These are phyloP conservation scores for Caenorhabditis zanzibari DNA, from an alignment of 2,888 invertebrate genomes.

Conservation along the genomic window DNA sequence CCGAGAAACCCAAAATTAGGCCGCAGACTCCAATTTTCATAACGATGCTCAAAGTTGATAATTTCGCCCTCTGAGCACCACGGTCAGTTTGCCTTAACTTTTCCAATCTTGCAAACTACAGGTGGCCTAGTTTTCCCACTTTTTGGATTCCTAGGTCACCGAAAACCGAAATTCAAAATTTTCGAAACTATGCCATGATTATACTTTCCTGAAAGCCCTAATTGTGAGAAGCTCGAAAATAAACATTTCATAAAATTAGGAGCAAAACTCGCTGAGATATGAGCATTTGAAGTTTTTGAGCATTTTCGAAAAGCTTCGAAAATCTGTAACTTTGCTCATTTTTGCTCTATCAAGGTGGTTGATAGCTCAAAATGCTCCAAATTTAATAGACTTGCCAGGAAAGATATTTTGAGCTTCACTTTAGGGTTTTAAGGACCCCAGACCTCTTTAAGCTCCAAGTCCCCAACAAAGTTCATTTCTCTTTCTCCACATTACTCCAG, in stretches of 20 bases:
- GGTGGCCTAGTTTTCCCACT: too few relatives aligned
- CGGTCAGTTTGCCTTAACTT: too few relatives aligned
- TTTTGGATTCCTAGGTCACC: not conserved
- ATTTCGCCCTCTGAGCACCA: too few relatives aligned
- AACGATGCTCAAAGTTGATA: too few relatives aligned
- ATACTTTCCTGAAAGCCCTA: slow-evolving; percentile 1
- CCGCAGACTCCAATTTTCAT: too few relatives aligned
- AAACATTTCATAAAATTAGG: not conserved
- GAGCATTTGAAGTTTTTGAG: not conserved
- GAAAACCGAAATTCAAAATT: not conserved
- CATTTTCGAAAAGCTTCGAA: not conserved
- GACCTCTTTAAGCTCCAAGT: too few relatives aligned
- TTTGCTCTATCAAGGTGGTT: not conserved
- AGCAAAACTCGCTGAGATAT: not conserved
- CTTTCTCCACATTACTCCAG: slow-evolving; percentile 7
- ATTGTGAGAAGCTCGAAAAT: not conserved
- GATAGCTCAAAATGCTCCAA: too few relatives aligned
- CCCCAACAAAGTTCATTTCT: not conserved
- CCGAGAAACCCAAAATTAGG: not conserved
- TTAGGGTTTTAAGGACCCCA: too few relatives aligned
- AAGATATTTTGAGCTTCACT: too few relatives aligned
- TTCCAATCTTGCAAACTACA: too few relatives aligned
- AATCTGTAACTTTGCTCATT: not conserved
- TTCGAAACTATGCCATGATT: not conserved
- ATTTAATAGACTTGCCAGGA: too few relatives aligned